Evolutionary conservation across 2,113 vertebrate genomes (phyloP).

Genomic region (Megaleporinus macrocephalus): DNA sequence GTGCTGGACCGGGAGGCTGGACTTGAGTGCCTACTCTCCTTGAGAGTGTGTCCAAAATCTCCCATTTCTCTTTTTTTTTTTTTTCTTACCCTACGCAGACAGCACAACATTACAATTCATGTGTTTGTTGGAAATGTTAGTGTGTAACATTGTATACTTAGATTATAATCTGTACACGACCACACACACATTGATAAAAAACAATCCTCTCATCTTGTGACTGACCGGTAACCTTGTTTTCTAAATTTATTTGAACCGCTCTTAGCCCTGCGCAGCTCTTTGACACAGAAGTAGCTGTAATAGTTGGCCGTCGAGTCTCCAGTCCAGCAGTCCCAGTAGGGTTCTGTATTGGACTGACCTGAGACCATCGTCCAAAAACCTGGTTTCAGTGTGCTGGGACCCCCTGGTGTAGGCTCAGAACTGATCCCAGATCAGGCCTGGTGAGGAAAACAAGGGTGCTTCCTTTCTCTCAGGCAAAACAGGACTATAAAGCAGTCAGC

Average conservation of each 20-base stretch:
- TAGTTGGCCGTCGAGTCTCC: background rate
- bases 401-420: background rate
- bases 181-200: background rate
- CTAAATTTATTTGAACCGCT: background rate
- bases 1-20: too few species aligned
- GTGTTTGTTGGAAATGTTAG: too few species aligned
- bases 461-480: slow-evolving; percentile 32
- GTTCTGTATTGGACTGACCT: background rate
- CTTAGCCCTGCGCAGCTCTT: background rate
- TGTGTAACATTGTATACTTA: too few species aligned
- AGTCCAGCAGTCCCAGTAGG: background rate
- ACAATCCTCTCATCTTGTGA: background rate
- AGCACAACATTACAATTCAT: too few species aligned
- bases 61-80: too few species aligned
- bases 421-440: slow-evolving; percentile 6
- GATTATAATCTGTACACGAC: too few species aligned
- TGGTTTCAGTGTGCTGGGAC: background rate
- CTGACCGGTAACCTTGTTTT: background rate
- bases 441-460: background rate
- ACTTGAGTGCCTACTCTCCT: too few species aligned
- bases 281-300: background rate
- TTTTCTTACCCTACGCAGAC: too few species aligned
- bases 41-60: too few species aligned
- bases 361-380: background rate
- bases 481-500: slow-evolving; percentile 40